Conservation (phyloP, 2,113 vertebrate species). For the Heterotis niloticus region DNA sequence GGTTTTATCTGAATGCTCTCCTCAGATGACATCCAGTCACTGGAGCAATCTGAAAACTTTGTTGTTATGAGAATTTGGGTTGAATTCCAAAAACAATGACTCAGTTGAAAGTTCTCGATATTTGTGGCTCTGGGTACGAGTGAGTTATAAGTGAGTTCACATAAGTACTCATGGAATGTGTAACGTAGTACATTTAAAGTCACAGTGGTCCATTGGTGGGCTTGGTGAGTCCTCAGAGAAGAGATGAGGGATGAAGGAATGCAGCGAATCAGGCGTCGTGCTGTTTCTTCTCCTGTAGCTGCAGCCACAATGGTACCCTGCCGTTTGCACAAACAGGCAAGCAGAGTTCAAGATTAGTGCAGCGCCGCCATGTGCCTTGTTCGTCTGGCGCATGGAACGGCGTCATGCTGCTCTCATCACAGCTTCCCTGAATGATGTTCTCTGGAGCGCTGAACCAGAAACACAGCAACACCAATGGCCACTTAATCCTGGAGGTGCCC, state of each 20-base stretch:
- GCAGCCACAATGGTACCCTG: constrained; percentile 61
- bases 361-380: constrained; percentile 66
- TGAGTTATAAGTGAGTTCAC: background rate
- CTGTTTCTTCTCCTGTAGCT: constrained; percentile 40
- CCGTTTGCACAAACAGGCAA: constrained; percentile 68
- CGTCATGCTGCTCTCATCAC: constrained; percentile 73
- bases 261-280: constrained; percentile 50
- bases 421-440: constrained; percentile 79
- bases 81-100: background rate
- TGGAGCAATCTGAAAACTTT: background rate
- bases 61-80: background rate
- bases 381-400: constrained; percentile 76
- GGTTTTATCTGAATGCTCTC: constrained; percentile 91
- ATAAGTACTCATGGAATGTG: background rate
- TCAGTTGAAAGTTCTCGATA: background rate
- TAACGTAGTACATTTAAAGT: background rate
- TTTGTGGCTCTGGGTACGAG: background rate
- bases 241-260: constrained; percentile 54
- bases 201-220: background rate
- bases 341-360: constrained; percentile 65
- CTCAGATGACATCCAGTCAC: too few relatives aligned
- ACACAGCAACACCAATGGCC: constrained; percentile 92
- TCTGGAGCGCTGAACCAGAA: constrained; percentile 84
- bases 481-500: constrained; percentile 86
- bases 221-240: constrained; percentile 26